A percentile compares a stretch with the other conserved stretches of the same genome.
phyloP scores from a whole-genome alignment of 64 coral and sea anemone species.

The Pachyseris speciosa region DNA sequence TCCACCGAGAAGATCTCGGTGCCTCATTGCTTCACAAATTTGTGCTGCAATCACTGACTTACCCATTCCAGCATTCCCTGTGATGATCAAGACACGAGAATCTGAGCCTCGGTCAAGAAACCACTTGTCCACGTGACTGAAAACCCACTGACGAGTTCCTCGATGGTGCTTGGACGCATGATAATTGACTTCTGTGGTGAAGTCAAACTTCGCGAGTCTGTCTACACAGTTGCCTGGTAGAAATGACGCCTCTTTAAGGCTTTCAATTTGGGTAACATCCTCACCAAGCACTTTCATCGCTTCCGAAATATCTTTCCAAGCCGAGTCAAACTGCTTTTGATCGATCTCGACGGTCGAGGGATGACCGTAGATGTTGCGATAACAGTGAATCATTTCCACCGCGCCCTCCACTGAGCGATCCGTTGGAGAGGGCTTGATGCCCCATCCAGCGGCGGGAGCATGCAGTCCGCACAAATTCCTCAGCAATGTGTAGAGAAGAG shows the following conservation, averaged over 20 bases:
- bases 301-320: conserved; percentile 54
- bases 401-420: conserved; percentile 52
- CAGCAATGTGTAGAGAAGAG: conserved; percentile 47
- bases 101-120: conserved; percentile 42
- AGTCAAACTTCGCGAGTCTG: conserved; percentile 69
- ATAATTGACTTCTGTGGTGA: conserved; percentile 44
- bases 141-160: conserved; percentile 74
- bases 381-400: conserved; percentile 65
- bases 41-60: conserved; percentile 81
- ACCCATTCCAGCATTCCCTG: conserved; percentile 76
- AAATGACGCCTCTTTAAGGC: conserved; percentile 42
- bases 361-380: conserved; percentile 56
- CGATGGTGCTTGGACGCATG: conserved; percentile 33
- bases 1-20: conserved; percentile 11
- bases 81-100: conserved; percentile 50
- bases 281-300: conserved; percentile 51
- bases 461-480: conserved; percentile 60
- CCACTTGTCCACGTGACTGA: conserved; percentile 59
- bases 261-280: conserved; percentile 16
- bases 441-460: conserved; percentile 64
- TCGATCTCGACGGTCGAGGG: conserved; percentile 4
- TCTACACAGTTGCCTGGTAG: conserved; percentile 35
- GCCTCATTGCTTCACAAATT: conserved; percentile 5
- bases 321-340: conserved; percentile 15
- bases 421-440: conserved; percentile 39